phyloP scores from a whole-genome alignment of 2,797 vertebrate genomes.

The Cossypha dichroa region DNA sequence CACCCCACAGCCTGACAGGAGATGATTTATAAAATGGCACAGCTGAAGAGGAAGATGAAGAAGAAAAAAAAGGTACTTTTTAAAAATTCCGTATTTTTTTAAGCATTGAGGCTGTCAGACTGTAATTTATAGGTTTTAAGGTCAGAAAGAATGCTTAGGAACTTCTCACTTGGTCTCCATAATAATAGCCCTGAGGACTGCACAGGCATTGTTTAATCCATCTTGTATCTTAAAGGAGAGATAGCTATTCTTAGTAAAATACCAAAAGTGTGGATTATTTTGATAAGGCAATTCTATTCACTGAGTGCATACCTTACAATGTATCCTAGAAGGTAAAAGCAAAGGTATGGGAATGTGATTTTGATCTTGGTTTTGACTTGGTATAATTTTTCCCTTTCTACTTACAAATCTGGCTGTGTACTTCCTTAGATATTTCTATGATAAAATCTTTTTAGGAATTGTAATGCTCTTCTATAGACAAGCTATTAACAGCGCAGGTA shows the following conservation, averaged over 20 bases:
- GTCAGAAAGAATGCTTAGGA: not conserved
- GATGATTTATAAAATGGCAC: not conserved
- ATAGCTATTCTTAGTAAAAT: not conserved
- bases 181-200: not conserved
- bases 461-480: not conserved
- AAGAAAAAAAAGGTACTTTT: not conserved
- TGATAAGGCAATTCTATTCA: not conserved
- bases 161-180: not conserved
- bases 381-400: not conserved
- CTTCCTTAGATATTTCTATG: not conserved
- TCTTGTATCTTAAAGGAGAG: not conserved
- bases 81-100: not conserved
- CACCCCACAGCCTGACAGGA: not conserved
- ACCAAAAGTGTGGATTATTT: not conserved
- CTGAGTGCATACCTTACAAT: not conserved
- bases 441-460: not conserved
- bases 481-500: not conserved
- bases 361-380: not conserved
- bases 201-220: not conserved
- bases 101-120: not conserved
- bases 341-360: not conserved
- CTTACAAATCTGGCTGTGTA: not conserved
- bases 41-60: not conserved
- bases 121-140: not conserved
- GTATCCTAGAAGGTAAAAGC: not conserved